Percentiles rank a stretch among this genome's conserved stretches.
Conservation (phyloP, 1,140 invertebrate genomes). For the Cephus cinctus region DNA sequence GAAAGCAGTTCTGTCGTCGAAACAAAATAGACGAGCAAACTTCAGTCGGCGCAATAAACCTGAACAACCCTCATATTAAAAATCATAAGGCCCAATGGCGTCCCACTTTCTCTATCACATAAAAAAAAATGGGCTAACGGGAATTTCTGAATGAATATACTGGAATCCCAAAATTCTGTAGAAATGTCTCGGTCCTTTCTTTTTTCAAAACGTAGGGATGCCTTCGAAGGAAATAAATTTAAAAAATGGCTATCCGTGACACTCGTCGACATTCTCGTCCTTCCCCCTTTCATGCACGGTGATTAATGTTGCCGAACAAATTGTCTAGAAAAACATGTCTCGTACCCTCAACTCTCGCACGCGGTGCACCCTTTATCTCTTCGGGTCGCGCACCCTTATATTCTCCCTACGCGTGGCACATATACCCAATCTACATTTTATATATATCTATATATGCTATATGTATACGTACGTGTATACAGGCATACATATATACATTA, state of each 20-base stretch:
- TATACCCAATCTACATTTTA: neutral
- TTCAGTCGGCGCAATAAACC: no score
- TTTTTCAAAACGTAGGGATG: no score
- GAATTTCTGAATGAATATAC: no score
- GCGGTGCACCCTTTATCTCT: conserved; percentile 55
- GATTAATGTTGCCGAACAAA: conserved; percentile 62
- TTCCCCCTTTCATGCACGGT: conserved; percentile 36
- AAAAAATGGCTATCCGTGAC: conserved; percentile 28
- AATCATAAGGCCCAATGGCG: no score
- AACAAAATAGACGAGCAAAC: no score
- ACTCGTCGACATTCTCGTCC: conserved; percentile 21
- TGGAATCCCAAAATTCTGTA: no score
- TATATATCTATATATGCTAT: no score
- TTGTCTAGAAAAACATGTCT: conserved; percentile 63
- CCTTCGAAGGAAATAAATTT: conserved; percentile 30
- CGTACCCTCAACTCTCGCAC: conserved; percentile 39
- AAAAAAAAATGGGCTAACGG: no score
- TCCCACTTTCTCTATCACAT: no score
- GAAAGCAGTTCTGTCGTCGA: no score
- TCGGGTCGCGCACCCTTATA: conserved; percentile 45
- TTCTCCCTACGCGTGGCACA: conserved; percentile 29
- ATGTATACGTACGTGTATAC: neutral
- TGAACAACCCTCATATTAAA: no score
- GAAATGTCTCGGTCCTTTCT: no score
- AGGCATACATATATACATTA: conserved; percentile 47